phyloP scores from a whole-genome alignment of 2,888 invertebrate species.

The Odontothrips loti region DNA sequence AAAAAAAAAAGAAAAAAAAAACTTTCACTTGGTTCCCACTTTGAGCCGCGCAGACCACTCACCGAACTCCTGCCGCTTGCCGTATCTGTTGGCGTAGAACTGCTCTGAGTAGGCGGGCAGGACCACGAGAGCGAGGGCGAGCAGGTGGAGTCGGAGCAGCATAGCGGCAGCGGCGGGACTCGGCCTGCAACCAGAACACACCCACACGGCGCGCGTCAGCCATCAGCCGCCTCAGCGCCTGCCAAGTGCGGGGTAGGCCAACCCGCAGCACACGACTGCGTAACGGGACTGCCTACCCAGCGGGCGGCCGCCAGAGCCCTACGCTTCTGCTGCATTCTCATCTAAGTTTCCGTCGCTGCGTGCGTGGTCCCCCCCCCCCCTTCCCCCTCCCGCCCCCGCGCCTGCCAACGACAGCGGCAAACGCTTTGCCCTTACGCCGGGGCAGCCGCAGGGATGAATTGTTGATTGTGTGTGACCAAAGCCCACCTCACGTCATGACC shows the following conservation, averaged over 20 bases:
- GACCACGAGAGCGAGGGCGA: neutral
- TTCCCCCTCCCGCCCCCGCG: neutral
- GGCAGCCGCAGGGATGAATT: too few species aligned
- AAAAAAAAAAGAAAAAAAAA: too few species aligned
- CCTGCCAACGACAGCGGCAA: neutral
- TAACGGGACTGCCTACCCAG: neutral
- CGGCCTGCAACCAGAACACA: neutral
- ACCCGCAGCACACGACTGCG: neutral
- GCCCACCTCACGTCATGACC: too few species aligned
- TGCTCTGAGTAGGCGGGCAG: conserved; percentile 15
- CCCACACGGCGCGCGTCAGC: neutral
- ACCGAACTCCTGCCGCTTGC: conserved; percentile 23
- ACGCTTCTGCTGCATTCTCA: neutral
- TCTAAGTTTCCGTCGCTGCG: neutral
- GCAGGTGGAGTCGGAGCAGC: conserved; percentile 1
- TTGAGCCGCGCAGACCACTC: too few species aligned
- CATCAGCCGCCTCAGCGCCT: neutral
- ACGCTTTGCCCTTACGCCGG: too few species aligned
- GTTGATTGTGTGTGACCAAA: too few species aligned
- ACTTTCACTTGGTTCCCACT: too few species aligned
- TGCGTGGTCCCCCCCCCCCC: neutral
- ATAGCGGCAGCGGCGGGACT: neutral
- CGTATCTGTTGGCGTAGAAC: conserved; percentile 24
- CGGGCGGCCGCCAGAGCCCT: neutral
- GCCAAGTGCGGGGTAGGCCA: neutral